Evolutionary conservation across 2,113 vertebrate genomes (phyloP), one percentile per base, ranked within the genome.

Genomic region (Picathartes gymnocephalus): DNA sequence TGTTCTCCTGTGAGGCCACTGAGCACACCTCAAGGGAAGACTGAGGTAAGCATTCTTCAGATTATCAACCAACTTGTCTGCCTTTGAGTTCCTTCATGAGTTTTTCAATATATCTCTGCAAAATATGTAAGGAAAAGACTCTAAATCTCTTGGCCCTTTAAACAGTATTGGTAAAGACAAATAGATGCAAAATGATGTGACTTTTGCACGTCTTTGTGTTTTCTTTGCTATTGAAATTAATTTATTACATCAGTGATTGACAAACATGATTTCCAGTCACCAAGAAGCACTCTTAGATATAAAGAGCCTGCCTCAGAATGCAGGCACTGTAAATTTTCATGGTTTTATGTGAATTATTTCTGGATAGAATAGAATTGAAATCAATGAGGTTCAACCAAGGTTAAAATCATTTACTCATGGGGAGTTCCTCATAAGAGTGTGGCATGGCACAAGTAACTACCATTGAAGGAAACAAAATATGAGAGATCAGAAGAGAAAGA

Each of bases 61-160:
- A 33, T 28, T 44, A 33, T 68, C 22, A 61, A n/a, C 1, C 8
- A 66, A 0, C 5, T 73, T 48, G 3, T 40, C 22, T 65, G 30
- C 1, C 8, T 82, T 21, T 37, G 24, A 37, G 17, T 33, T 66
- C 48, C 30, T 61, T 48, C 13, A n/a, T 39, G 9, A 84, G 1
- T 1, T 31, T 85, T 82, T 92, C 7, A 39, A 69, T 22, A 64
- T 2, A 56, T 1, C 1, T 86, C 37, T 85, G 17, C 5, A 65
- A 76, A 69, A 60, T 10, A 5, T 0, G 0, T 15, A 53, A 72
- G 13, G 3, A 57, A 93, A 88, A 45, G 2, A n/a, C 2, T 60
- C 6, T 2, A 35, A n/a, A 70, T 50, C 13, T 62, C 5, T 48
- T 79, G 9, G 25, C 12, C 23, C 5, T 50, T 50, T 70, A 27